These are phyloP conservation scores for Amphibalanus amphitrite DNA, from an alignment of 1,140 invertebrate genomes.

Conservation along the genomic window DNA sequence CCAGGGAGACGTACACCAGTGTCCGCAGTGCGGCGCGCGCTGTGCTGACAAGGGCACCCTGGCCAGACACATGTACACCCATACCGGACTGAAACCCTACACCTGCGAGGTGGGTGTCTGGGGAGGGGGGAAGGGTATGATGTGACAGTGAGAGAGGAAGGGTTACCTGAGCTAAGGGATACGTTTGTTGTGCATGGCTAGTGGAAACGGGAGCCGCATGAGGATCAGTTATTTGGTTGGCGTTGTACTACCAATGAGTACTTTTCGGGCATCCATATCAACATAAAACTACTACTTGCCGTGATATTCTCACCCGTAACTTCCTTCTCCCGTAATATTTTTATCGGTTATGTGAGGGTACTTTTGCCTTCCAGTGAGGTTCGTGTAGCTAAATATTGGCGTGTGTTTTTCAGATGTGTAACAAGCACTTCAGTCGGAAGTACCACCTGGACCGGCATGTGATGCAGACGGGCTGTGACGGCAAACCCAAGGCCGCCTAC, in stretches of 20 bases:
- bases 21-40: slow-evolving; percentile 30
- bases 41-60: slow-evolving; percentile 33
- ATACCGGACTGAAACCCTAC: slow-evolving; percentile 33
- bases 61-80: slow-evolving; percentile 29
- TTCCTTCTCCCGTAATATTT: too few relatives aligned
- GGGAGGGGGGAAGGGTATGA: background rate
- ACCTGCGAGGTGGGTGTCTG: slow-evolving; percentile 29
- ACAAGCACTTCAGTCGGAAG: slow-evolving; percentile 49
- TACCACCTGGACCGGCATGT: slow-evolving; percentile 58
- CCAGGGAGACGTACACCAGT: slow-evolving; percentile 27
- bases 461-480: slow-evolving; percentile 50
- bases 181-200: background rate
- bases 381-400: too few relatives aligned
- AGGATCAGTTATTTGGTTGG: background rate
- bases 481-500: slow-evolving; percentile 34
- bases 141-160: background rate
- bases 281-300: too few relatives aligned
- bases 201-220: background rate
- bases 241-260: background rate
- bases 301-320: too few relatives aligned
- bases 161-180: background rate
- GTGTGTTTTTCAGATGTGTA: slow-evolving; percentile 26
- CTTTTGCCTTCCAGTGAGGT: too few relatives aligned
- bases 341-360: too few relatives aligned
- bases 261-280: too few relatives aligned